Base-by-base conservation (phyloP, 2,888 invertebrate genomes). In the Arrhopalites spinosus region DNA sequence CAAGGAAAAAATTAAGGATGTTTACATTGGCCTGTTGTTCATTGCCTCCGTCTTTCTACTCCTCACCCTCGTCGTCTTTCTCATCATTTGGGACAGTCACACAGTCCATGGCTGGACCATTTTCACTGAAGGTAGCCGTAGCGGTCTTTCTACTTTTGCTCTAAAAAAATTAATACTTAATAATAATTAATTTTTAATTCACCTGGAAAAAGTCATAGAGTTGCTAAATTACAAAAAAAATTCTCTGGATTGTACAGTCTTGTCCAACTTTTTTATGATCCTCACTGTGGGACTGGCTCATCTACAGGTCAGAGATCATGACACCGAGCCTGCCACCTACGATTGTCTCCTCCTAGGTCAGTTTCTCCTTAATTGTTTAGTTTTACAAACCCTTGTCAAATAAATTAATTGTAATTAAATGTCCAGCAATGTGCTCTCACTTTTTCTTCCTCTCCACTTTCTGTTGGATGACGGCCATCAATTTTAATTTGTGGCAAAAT, bases 1-100 rank as follows among this genome's bases (percentile, higher is more conserved):
- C 5, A 85, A 69, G 69, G 17, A 53, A n/a, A 27, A 3, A 8
- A 69, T 69, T 7, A 13, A 53, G 29, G 69, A 69, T 30, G 53
- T 53, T 23, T 69, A 69, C 69, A 69, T 69, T n/a, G 69, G 53
- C 13, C 27, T 69, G 20, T 30, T 69, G 13, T 50, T 69, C 20
- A n/a, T 29, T 1, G 69, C 53, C 17, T 25, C 53, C 53, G 29
- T 27, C 1, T 56, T 69, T 30, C 50, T 69, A 5, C 56, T 69
- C 1, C 7, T 56, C 2, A 69, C 69, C 17, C n/a, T 47, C 36
- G 29, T 69, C n/a, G 56, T 69, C 2, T 30, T 53, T n/a, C 3
- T 53, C 3, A 53, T 69, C 29, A 69, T 30, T 15, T 69, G 69
- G 69, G 56, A 69, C n/a, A n/a, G 53, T 11, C 69, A 69, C 1